Evolutionary conservation across 2,113 vertebrate species (phyloP).

Genomic region (Varanus komodoensis): DNA sequence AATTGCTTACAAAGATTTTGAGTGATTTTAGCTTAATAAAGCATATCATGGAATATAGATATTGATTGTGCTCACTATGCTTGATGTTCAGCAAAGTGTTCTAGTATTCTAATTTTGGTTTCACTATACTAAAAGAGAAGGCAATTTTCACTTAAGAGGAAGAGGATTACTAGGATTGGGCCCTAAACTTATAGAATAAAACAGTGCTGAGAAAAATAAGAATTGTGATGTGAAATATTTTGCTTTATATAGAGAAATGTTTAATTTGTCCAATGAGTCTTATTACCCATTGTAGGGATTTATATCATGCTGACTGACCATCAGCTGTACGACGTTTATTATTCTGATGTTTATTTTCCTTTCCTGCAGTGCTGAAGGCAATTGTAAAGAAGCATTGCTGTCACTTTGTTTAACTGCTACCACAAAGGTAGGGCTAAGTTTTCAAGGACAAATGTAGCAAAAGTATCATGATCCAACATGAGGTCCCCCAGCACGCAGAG

Average conservation of each 20-base stretch:
- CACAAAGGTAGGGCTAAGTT: conserved; percentile 66
- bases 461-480: conserved; percentile 87
- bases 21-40: conserved; percentile 24
- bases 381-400: conserved; percentile 30
- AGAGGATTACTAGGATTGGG: conserved; percentile 46
- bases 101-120: conserved; percentile 54
- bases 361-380: conserved; percentile 61
- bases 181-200: conserved; percentile 53
- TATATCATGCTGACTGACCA: conserved; percentile 41
- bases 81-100: conserved; percentile 20
- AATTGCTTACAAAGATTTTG: conserved; percentile 30
- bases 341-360: conserved; percentile 59
- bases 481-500: conserved; percentile 89
- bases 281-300: not conserved
- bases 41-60: conserved; percentile 42
- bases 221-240: conserved; percentile 14
- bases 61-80: not conserved
- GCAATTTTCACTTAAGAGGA: conserved; percentile 44
- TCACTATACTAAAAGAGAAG: conserved; percentile 35
- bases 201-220: conserved; percentile 28
- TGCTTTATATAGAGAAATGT: not conserved
- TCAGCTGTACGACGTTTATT: conserved; percentile 37
- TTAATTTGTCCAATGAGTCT: not conserved
- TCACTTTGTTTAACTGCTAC: conserved; percentile 48
- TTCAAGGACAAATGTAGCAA: conserved; percentile 94